phyloP scores from a whole-genome alignment of 2,888 invertebrate genomes.

The Pheosia gnoma region DNA sequence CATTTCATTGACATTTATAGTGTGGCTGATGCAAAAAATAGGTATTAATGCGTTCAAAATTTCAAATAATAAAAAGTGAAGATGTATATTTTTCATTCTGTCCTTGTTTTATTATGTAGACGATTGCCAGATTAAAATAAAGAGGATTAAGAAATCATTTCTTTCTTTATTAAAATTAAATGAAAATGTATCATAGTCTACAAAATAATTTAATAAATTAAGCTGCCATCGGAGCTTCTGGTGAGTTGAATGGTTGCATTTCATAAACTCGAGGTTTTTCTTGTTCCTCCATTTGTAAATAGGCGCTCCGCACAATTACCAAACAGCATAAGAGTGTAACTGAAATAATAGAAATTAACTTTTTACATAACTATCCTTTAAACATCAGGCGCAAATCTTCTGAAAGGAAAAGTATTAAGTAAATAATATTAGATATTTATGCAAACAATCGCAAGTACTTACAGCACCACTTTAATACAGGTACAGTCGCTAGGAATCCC shows the following conservation, averaged over 20 bases:
- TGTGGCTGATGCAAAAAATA: slow-evolving; percentile 17
- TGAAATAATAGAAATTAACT: slow-evolving; percentile 41
- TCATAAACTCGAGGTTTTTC: slow-evolving; percentile 60
- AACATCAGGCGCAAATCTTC: too few relatives aligned
- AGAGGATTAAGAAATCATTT: background rate
- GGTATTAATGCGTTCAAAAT: background rate
- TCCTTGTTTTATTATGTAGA: too few relatives aligned
- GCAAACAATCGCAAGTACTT: slow-evolving; percentile 38
- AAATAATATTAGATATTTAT: too few relatives aligned
- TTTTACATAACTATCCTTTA: too few relatives aligned
- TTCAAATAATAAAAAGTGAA: background rate
- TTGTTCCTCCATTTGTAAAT: slow-evolving; percentile 65
- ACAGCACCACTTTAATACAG: slow-evolving; percentile 68
- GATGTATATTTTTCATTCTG: too few relatives aligned
- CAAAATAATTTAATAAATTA: slow-evolving; percentile 18
- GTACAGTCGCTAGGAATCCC: slow-evolving; percentile 61
- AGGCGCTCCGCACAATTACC: slow-evolving; percentile 66
- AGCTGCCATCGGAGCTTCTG: slow-evolving; percentile 51
- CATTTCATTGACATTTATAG: slow-evolving; percentile 6
- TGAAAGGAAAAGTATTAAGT: too few relatives aligned
- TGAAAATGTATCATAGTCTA: background rate
- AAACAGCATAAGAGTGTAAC: slow-evolving; percentile 65
- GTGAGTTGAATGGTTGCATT: slow-evolving; percentile 61
- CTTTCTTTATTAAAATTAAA: background rate
- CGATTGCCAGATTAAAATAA: too few relatives aligned